Evolutionary conservation across 2,888 invertebrate genomes (phyloP), one percentile per base, ranked within the genome.

Genomic region (Apodemia zela): DNA sequence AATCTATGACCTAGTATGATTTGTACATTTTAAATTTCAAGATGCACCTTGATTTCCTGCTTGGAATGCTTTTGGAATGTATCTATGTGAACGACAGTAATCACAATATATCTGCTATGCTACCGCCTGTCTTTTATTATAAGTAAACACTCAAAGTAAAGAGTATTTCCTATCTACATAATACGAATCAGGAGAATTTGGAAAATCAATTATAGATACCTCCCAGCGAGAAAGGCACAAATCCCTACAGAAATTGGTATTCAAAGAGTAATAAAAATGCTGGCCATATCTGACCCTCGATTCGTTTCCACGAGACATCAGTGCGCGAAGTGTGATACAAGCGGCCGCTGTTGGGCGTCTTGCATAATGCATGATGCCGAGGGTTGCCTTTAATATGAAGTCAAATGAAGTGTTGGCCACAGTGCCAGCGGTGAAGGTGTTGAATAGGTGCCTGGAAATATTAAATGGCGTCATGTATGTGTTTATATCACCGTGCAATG

Each of bases 291-390:
- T 58, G 58, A 29, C 45, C 45, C 57, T 33, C 58, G 21, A 57
- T 57, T 57, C 54, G 54, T 57, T 25, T 57, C 25, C 29, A 8
- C 3, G 25, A 57, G 54, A 57, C 25, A n/a, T 7, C 54, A 2
- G 45, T 21, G 18, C 21, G 15, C 35, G 25, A 21, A 42, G 25
- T 17, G 15, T 33, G 45, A 59, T 47, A 62, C 60, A 62, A 51
- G 61, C 63, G 68, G 68, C 66, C 77, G 67, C 78, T 59, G 69
- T 76, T 78, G 63, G 70, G 75, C 67, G 75, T 68, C 73, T 72
- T 87, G 81, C 82, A 87, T 87, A 71, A 87, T 86, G 84, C 85
- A 87, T 80, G 65, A 42, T 54, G 35, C 60, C 59, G 54, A 59
- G 51, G 62, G 25, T 45, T 15, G 45, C 45, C 47, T 51, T 18